These are phyloP conservation scores for Malurus leucopterus DNA, from an alignment of 2,797 vertebrate genomes.

Conservation along the genomic window DNA sequence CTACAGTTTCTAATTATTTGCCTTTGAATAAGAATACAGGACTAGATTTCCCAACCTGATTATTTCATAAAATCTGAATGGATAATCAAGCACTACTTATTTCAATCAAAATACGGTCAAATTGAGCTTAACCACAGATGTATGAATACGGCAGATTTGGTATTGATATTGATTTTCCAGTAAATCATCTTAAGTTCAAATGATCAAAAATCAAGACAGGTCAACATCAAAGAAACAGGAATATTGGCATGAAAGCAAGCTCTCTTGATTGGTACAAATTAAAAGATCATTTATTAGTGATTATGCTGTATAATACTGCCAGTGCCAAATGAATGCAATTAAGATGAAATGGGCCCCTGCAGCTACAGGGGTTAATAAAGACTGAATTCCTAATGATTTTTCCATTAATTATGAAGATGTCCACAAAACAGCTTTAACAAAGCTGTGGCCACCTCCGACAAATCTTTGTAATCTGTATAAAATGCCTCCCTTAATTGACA, in stretches of 20 bases:
- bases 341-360: conserved; percentile 83
- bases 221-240: conserved; percentile 81
- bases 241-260: conserved; percentile 80
- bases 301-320: conserved; percentile 78
- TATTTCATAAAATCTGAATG: conserved; percentile 73
- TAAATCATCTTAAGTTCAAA: conserved; percentile 81
- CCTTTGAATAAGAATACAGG: conserved; percentile 72
- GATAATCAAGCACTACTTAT: conserved; percentile 76
- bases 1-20: conserved; percentile 76
- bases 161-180: conserved; percentile 82
- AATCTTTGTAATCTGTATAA: conserved; percentile 76
- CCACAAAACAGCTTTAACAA: conserved; percentile 80
- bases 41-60: conserved; percentile 72
- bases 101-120: conserved; percentile 76
- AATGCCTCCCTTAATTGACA: conserved; percentile 73
- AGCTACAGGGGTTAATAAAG: conserved; percentile 82
- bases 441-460: conserved; percentile 75
- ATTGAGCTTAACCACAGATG: conserved; percentile 73
- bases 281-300: conserved; percentile 82
- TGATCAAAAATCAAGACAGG: conserved; percentile 82
- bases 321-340: conserved; percentile 84
- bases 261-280: conserved; percentile 80
- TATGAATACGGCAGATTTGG: conserved; percentile 73
- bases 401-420: conserved; percentile 83
- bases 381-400: conserved; percentile 79